A percentile compares a stretch with the other conserved stretches of the same genome.
phyloP scores from a whole-genome alignment of 2,888 invertebrate species.

The Zhuqinia jingwanae region DNA sequence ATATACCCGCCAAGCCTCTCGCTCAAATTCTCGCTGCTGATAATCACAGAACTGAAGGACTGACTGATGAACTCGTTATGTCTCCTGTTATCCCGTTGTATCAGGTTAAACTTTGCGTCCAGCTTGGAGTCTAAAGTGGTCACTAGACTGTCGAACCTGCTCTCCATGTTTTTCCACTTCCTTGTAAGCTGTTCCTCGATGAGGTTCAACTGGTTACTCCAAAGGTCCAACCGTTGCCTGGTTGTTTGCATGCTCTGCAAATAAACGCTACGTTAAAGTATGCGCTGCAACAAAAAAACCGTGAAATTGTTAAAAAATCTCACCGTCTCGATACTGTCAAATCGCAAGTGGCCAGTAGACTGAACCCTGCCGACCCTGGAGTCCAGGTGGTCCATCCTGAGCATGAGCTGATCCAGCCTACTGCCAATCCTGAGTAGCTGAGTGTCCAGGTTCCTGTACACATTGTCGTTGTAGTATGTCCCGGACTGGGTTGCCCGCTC shows the following conservation, averaged over 20 bases:
- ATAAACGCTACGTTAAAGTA: background rate
- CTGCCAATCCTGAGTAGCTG: slow-evolving; percentile 80
- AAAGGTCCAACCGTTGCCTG: slow-evolving; percentile 76
- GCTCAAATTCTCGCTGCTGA: slow-evolving; percentile 66
- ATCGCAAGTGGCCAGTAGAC: slow-evolving; percentile 78
- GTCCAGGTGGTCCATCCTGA: slow-evolving; percentile 82
- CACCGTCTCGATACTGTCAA: slow-evolving; percentile 78
- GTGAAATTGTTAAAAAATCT: too few relatives aligned
- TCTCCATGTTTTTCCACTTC: slow-evolving; percentile 78
- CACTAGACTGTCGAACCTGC: slow-evolving; percentile 74
- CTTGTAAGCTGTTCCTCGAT: slow-evolving; percentile 77
- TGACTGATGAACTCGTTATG: slow-evolving; percentile 75
- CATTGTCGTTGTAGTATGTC: slow-evolving; percentile 34
- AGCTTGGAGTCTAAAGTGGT: slow-evolving; percentile 74
- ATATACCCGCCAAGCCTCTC: slow-evolving; percentile 56
- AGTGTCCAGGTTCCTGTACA: slow-evolving; percentile 72
- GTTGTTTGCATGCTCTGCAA: slow-evolving; percentile 74
- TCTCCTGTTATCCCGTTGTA: slow-evolving; percentile 77
- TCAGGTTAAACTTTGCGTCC: slow-evolving; percentile 75
- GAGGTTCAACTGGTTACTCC: slow-evolving; percentile 75
- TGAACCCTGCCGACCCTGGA: slow-evolving; percentile 81
- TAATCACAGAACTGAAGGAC: slow-evolving; percentile 66
- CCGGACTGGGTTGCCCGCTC: too few relatives aligned
- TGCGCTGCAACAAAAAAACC: too few relatives aligned
- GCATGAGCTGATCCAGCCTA: slow-evolving; percentile 80